Evolutionary conservation across 2,888 invertebrate species (phyloP).

Genomic region (Mycalesis mineus): DNA sequence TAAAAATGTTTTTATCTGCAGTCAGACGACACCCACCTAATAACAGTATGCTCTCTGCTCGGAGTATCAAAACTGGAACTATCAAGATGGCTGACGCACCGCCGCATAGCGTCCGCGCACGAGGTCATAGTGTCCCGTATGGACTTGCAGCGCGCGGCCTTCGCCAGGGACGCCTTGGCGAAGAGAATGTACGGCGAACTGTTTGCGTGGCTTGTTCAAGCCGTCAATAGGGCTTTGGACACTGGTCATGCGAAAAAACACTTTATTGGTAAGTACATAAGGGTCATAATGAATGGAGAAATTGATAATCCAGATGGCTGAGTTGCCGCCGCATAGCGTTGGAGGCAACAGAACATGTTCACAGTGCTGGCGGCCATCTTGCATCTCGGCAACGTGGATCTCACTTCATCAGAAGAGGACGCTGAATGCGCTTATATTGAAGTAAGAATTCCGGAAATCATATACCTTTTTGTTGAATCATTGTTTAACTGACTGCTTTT

Average conservation of each 20-base stretch:
- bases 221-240: conserved; percentile 91
- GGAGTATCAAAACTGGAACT: conserved; percentile 87
- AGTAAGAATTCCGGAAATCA: conserved; percentile 11
- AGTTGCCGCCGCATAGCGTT: no score
- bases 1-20: conserved; percentile 28
- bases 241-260: conserved; percentile 82
- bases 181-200: conserved; percentile 96
- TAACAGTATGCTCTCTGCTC: conserved; percentile 82
- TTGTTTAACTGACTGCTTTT: no score
- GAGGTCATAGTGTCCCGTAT: conserved; percentile 94
- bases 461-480: no score
- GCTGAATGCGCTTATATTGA: conserved; percentile 51
- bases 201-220: conserved; percentile 94
- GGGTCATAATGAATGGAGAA: neutral
- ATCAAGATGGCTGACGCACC: conserved; percentile 91
- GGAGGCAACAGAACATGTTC: conserved; percentile 89
- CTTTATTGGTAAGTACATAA: conserved; percentile 84
- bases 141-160: conserved; percentile 84
- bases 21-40: conserved; percentile 81
- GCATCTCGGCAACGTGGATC: conserved; percentile 93
- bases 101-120: conserved; percentile 93
- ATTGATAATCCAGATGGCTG: neutral
- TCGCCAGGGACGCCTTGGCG: conserved; percentile 95
- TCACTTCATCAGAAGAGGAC: conserved; percentile 55
- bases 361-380: conserved; percentile 91